Conservation (phyloP, 2,888 invertebrate species). For the Himalopsyche kuldschensis region DNA sequence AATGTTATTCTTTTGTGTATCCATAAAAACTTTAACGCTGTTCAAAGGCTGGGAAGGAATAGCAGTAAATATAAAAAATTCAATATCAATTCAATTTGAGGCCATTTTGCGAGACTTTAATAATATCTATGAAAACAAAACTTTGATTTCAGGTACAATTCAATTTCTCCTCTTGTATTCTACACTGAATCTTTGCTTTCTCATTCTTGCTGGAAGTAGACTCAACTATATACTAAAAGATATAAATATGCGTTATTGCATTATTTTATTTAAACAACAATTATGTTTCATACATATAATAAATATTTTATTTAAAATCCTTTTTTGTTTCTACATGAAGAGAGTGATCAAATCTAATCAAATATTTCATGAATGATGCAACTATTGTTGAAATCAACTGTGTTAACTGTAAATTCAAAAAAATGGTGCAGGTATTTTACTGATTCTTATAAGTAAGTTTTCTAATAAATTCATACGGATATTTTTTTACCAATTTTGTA, state of each 20-base stretch:
- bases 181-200: not conserved
- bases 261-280: not conserved
- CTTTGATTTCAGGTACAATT: not conserved
- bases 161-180: not conserved
- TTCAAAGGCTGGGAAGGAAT: constrained; percentile 41
- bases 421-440: too few species aligned
- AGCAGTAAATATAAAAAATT: constrained; percentile 42
- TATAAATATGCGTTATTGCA: not conserved
- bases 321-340: not conserved
- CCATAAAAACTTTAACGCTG: not conserved
- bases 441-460: too few species aligned
- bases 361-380: too few species aligned
- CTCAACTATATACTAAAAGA: not conserved
- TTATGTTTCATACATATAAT: not conserved
- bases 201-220: not conserved
- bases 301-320: not conserved
- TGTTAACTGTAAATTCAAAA: too few species aligned
- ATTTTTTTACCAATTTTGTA: too few species aligned
- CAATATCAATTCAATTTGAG: not conserved
- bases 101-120: not conserved
- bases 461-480: too few species aligned
- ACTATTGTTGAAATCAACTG: not conserved
- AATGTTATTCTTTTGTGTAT: not conserved
- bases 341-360: not conserved
- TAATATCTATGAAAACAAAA: not conserved